These are phyloP conservation scores for Celastrina argiolus DNA, from an alignment of 2,888 invertebrate species.

Conservation along the genomic window DNA sequence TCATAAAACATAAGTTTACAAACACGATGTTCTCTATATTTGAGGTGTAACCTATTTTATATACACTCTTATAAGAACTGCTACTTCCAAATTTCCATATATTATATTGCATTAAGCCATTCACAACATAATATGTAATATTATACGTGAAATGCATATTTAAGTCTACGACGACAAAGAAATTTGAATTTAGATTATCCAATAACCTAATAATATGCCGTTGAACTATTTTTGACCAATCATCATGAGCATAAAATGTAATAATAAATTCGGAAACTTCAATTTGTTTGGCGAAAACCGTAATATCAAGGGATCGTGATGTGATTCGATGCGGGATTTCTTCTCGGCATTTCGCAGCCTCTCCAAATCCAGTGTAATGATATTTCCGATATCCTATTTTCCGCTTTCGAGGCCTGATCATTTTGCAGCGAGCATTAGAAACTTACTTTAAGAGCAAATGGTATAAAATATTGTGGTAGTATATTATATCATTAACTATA, in stretches of 20 bases:
- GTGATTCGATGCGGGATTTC: conserved; percentile 28
- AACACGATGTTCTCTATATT: not conserved
- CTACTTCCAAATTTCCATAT: not conserved
- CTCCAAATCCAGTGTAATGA: conserved; percentile 35
- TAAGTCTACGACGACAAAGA: not conserved
- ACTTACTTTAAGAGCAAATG: not conserved
- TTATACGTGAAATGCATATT: not conserved
- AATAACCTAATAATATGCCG: not conserved
- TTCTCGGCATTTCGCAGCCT: conserved; percentile 32
- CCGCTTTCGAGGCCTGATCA: conserved; percentile 25
- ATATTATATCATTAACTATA: no score
- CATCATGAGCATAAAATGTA: conserved; percentile 4
- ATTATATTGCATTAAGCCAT: not conserved
- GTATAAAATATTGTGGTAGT: no score
- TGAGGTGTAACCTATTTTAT: not conserved
- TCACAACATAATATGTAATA: not conserved
- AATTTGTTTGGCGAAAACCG: conserved; percentile 24
- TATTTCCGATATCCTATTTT: conserved; percentile 37
- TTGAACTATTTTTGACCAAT: conserved; percentile 7
- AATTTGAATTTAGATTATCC: conserved; percentile 3
- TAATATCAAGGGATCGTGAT: conserved; percentile 29
- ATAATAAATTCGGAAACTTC: conserved; percentile 20
- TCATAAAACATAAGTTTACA: no score
- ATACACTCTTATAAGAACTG: not conserved
- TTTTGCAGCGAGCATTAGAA: not conserved